These are phyloP conservation scores for Dryocosmus kuriphilus DNA, from an alignment of 2,888 invertebrate genomes.

Conservation along the genomic window DNA sequence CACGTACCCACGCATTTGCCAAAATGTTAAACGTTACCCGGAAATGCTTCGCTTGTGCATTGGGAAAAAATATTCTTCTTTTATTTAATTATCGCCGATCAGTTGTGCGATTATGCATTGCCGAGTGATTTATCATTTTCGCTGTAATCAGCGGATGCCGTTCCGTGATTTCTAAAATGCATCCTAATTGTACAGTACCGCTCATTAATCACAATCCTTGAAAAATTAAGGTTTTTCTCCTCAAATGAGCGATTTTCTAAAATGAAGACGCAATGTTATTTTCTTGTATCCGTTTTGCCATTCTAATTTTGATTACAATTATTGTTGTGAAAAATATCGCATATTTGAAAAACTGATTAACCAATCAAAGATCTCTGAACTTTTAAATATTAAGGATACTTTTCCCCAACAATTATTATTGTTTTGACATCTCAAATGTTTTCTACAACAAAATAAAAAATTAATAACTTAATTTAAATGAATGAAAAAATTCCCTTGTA, in stretches of 20 bases:
- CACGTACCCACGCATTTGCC: constrained; percentile 19
- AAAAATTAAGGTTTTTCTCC: constrained; percentile 12
- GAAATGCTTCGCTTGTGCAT: constrained; percentile 28
- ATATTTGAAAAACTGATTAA: no score
- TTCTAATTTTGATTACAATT: no score
- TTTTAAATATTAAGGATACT: no score
- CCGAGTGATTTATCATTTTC: constrained; percentile 34
- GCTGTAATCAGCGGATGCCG: background rate
- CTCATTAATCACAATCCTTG: constrained; percentile 6
- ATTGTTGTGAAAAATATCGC: no score
- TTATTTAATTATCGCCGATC: constrained; percentile 2
- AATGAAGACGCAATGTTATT: background rate
- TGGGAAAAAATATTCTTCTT: background rate
- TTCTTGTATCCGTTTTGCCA: background rate
- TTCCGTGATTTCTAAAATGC: background rate
- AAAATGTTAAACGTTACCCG: constrained; percentile 30
- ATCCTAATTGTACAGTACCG: constrained; percentile 36
- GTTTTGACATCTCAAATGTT: background rate
- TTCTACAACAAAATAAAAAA: background rate
- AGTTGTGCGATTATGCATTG: constrained; percentile 26
- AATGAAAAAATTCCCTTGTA: background rate
- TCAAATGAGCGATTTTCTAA: background rate
- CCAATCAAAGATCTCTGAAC: no score
- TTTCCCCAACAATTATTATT: background rate
- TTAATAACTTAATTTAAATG: background rate